These are phyloP conservation scores for Campoplex nolae DNA, from an alignment of 2,888 invertebrate species.

Conservation along the genomic window DNA sequence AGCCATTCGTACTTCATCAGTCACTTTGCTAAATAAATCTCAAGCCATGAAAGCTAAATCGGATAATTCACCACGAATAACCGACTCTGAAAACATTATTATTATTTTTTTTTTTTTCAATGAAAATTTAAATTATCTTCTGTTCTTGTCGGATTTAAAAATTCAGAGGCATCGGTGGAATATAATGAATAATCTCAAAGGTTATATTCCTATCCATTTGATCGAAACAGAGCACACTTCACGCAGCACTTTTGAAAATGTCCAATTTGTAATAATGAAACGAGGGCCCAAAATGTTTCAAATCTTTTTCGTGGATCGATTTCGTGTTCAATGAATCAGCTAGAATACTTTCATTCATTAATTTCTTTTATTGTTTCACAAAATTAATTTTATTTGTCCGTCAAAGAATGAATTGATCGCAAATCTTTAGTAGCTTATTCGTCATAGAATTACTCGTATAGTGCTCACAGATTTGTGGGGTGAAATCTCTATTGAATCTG, in stretches of 20 bases:
- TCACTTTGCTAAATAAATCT: background rate
- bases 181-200: too few species aligned
- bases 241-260: background rate
- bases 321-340: background rate
- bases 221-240: background rate
- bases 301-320: background rate
- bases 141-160: too few species aligned
- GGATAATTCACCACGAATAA: background rate
- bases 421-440: background rate
- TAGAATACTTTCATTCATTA: background rate
- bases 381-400: background rate
- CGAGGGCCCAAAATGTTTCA: background rate
- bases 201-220: background rate
- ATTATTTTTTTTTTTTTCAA: background rate
- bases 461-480: background rate
- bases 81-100: background rate
- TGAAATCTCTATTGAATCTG: constrained; percentile 14
- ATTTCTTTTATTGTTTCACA: background rate
- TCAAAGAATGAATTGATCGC: background rate
- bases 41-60: background rate
- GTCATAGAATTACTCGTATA: constrained; percentile 7
- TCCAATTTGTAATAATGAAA: background rate
- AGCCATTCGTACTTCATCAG: background rate
- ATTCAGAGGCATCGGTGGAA: too few species aligned
- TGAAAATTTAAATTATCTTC: too few species aligned